Base-by-base conservation (phyloP, 2,113 vertebrate species). In the Amphilophus citrinellus region DNA sequence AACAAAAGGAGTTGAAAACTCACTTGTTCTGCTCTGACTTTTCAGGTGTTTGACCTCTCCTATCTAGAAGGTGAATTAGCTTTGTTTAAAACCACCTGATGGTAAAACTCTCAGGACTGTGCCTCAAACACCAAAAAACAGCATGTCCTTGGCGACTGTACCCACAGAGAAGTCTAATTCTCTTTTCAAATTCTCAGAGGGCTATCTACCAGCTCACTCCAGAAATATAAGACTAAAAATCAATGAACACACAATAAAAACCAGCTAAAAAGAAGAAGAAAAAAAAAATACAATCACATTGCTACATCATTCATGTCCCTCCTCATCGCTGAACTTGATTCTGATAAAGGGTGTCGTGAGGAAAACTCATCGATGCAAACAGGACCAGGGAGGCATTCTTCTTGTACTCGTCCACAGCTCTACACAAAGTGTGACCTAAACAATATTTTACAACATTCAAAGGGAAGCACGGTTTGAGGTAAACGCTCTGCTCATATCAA, bases 391-490 rank as follows among this genome's bases (percentile, higher is more conserved):
- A 61, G 32, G 76, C 15, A 4, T 27, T 44, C n/a, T 59, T 2
- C 8, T 62, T 66, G 39, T 20, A 61, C 39, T 50, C 59, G 35
- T 77, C 27, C 7, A 18, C 24, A 80, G 32, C 76, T 80, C 63
- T 42, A 56, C 80, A 85, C 17, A 73, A 47, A 13, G 3, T 84
- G 63, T 79, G 66, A 86, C 50, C 17, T 32, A 71, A 71, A 87
- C 61, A 86, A 37, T 11, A 73, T 65, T 77, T 68, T 65, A 87
- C 66, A 44, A 59, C 61, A 83, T 61, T 87, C 14, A 85, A 85
- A 85, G 5, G 61, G 61, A 88, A 83, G 77, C 71, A 82, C 85
- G 59, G 50, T 87, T 76, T 79, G 89, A 93, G 84, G 91, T 92
- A 88, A 87, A 86, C 66, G 20, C 78, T 82, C 13, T 10, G 50